phyloP scores from a whole-genome alignment of 1,140 invertebrate genomes.

The Ephestia elutella region DNA sequence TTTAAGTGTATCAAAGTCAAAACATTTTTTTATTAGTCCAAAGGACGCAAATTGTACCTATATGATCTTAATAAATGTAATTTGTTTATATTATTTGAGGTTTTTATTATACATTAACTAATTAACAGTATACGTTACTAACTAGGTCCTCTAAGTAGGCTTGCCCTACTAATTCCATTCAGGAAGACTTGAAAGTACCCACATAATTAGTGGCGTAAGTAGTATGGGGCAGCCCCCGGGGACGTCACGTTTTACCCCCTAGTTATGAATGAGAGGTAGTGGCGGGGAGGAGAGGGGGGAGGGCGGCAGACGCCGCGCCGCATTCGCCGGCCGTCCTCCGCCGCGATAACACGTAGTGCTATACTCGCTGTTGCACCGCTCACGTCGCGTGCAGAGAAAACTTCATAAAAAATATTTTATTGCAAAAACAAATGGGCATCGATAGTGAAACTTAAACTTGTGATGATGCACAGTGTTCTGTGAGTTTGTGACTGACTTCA shows the following conservation, averaged over 20 bases:
- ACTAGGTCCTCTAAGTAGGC: background rate
- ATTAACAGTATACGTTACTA: too few relatives aligned
- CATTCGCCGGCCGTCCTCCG: constrained; percentile 53
- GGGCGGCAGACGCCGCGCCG: constrained; percentile 24
- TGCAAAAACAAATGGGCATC: constrained; percentile 61
- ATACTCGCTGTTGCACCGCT: constrained; percentile 24
- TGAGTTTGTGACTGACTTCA: constrained; percentile 31
- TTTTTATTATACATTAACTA: too few relatives aligned
- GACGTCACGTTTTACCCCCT: constrained; percentile 49
- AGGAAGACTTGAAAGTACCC: constrained; percentile 26
- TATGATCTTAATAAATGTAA: background rate
- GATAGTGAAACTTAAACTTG: constrained; percentile 65
- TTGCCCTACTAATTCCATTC: background rate
- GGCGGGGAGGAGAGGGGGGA: constrained; percentile 31
- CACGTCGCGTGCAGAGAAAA: constrained; percentile 65
- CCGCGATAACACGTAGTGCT: constrained; percentile 34
- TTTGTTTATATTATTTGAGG: background rate
- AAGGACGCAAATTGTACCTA: background rate
- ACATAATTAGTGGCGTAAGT: constrained; percentile 30
- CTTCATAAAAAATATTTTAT: constrained; percentile 46
- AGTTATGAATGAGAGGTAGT: constrained; percentile 59
- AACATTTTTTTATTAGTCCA: too few relatives aligned
- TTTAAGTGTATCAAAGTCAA: too few relatives aligned
- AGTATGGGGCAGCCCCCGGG: constrained; percentile 36
- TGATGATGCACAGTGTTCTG: constrained; percentile 48